These are phyloP conservation scores for Cetonia aurata DNA, from an alignment of 2,888 invertebrate genomes.

Conservation along the genomic window DNA sequence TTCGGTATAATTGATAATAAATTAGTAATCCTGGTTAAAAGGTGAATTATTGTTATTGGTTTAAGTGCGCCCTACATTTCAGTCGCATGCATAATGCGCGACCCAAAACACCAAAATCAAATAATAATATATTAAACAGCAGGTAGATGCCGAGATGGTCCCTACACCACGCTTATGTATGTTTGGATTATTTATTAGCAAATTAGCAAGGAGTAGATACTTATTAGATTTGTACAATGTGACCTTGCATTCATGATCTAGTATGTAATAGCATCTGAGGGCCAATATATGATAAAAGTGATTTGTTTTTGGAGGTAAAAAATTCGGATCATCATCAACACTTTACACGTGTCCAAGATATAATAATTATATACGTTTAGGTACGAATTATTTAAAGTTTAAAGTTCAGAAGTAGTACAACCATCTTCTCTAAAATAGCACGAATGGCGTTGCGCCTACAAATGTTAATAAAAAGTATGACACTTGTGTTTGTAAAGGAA, in stretches of 20 bases:
- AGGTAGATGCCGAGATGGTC: slow-evolving; percentile 53
- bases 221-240: slow-evolving; percentile 53
- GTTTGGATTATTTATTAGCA: slow-evolving; percentile 54
- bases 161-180: slow-evolving; percentile 52
- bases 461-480: slow-evolving; percentile 17
- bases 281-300: slow-evolving; percentile 48
- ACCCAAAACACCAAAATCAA: slow-evolving; percentile 53
- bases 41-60: background rate
- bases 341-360: too few relatives aligned
- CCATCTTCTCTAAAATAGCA: too few relatives aligned
- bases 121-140: slow-evolving; percentile 52
- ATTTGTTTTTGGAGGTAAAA: slow-evolving; percentile 45
- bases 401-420: too few relatives aligned
- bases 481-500: slow-evolving; percentile 11
- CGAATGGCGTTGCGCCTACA: too few relatives aligned
- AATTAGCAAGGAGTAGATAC: too few relatives aligned
- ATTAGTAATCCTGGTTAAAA: too few relatives aligned
- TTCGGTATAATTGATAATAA: too few relatives aligned
- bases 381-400: too few relatives aligned
- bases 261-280: too few relatives aligned
- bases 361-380: too few relatives aligned
- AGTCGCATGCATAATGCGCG: slow-evolving; percentile 49
- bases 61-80: slow-evolving; percentile 30
- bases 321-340: too few relatives aligned
- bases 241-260: slow-evolving; percentile 44